Conservation (phyloP, 2,888 invertebrate genomes). For the Cosmorhoe ocellata region DNA sequence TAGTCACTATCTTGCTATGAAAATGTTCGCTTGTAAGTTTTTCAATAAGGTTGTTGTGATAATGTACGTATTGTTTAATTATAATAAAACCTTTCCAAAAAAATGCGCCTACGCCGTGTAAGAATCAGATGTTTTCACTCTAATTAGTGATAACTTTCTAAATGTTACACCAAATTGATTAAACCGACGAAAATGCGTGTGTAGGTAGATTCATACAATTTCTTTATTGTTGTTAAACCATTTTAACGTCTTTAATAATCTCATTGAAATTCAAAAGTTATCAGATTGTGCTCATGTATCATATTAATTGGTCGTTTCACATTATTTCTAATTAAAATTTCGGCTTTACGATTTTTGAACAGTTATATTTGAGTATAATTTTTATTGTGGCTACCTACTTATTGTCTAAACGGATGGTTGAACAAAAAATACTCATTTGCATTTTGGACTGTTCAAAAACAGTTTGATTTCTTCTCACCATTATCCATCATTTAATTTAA, state of each 20-base stretch:
- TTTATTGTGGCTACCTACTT: slow-evolving; percentile 13
- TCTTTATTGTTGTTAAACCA: slow-evolving; percentile 35
- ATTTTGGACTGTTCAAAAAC: slow-evolving; percentile 14
- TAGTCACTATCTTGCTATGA: no score
- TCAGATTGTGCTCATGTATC: slow-evolving; percentile 53
- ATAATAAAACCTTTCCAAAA: background rate
- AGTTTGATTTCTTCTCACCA: slow-evolving; percentile 8
- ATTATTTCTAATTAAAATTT: slow-evolving; percentile 57
- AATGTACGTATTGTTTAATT: no score
- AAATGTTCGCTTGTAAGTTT: no score
- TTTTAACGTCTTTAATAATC: slow-evolving; percentile 31
- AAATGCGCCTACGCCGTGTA: slow-evolving; percentile 15
- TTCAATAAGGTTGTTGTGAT: no score
- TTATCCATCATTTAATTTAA: background rate
- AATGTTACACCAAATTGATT: slow-evolving; percentile 31
- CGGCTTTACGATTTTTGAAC: slow-evolving; percentile 45
- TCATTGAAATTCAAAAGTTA: slow-evolving; percentile 52
- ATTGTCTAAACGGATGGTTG: slow-evolving; percentile 26
- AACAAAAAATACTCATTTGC: slow-evolving; percentile 26
- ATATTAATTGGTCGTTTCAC: slow-evolving; percentile 55
- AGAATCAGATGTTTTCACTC: slow-evolving; percentile 26
- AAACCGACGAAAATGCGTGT: slow-evolving; percentile 24
- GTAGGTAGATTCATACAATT: slow-evolving; percentile 32
- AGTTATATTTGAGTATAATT: slow-evolving; percentile 36
- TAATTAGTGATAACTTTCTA: slow-evolving; percentile 33